A percentile compares a stretch with the other conserved stretches of the same genome.
phyloP scores from a whole-genome alignment of 2,888 invertebrate genomes.

The Noctua comes region DNA sequence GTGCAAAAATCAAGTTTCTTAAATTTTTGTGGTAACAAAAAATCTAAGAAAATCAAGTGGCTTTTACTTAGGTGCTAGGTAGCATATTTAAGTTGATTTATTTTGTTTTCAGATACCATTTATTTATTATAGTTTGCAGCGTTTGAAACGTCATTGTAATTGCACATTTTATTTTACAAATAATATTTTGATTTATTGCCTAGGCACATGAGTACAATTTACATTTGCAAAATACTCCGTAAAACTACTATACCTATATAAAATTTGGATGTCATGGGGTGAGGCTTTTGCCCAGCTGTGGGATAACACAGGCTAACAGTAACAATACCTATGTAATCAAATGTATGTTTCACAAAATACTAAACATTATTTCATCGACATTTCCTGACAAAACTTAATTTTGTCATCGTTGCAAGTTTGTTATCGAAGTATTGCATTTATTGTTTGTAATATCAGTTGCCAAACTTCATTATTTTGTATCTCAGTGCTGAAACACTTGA shows the following conservation, averaged over 20 bases:
- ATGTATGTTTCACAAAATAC: neutral
- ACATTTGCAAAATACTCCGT: neutral
- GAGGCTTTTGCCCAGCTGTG: too few relatives aligned
- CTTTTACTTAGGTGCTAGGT: neutral
- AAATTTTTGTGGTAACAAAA: neutral
- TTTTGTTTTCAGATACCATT: neutral
- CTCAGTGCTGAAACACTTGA: neutral
- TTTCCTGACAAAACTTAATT: constrained; percentile 17
- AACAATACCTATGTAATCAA: neutral
- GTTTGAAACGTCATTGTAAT: neutral
- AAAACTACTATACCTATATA: neutral
- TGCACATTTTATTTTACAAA: neutral
- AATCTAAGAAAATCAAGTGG: too few relatives aligned
- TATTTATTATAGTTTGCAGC: neutral
- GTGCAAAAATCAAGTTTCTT: neutral
- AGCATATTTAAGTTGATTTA: neutral
- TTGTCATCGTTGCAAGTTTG: neutral
- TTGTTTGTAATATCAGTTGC: constrained; percentile 8
- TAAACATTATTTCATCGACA: neutral
- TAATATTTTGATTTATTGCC: neutral
- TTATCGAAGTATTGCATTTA: constrained; percentile 17
- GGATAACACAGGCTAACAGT: too few relatives aligned
- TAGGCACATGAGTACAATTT: neutral
- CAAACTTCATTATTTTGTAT: neutral
- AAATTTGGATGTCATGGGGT: too few relatives aligned